Percentiles rank a stretch among this genome's conserved stretches.
phyloP scores from a whole-genome alignment of 2,888 invertebrate genomes.

The Watsonalla binaria region DNA sequence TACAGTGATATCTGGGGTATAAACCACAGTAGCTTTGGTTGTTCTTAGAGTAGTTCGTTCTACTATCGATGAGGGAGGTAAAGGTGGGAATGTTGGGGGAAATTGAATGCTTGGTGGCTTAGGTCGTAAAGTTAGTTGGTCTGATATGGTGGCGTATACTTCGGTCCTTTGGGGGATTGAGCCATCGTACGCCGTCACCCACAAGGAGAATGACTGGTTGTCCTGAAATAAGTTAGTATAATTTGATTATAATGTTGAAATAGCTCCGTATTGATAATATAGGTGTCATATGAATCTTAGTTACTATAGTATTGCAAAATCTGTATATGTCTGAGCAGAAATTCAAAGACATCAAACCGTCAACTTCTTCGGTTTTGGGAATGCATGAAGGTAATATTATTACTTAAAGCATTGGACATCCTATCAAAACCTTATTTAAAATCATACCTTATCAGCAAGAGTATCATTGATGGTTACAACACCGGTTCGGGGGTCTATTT shows the following conservation, averaged over 20 bases:
- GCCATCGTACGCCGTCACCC: constrained; percentile 66
- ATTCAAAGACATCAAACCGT: no score
- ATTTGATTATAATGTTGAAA: constrained; percentile 9
- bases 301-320: no score
- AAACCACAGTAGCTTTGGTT: constrained; percentile 48
- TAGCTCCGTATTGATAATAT: no score
- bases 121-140: constrained; percentile 45
- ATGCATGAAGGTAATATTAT: no score
- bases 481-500: constrained; percentile 86
- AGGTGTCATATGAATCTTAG: no score
- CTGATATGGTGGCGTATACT: constrained; percentile 59
- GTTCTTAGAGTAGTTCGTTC: constrained; percentile 37
- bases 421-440: not conserved
- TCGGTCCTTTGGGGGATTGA: constrained; percentile 63
- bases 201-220: constrained; percentile 61
- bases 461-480: constrained; percentile 89
- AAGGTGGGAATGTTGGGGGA: constrained; percentile 45
- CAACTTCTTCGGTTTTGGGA: no score
- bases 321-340: no score
- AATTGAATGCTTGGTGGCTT: constrained; percentile 29
- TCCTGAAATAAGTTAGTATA: constrained; percentile 46
- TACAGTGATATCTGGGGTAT: constrained; percentile 44
- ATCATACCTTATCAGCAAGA: constrained; percentile 83
- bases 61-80: constrained; percentile 34
- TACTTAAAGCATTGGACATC: no score